A percentile compares a stretch with the other conserved stretches of the same genome.
phyloP scores from a whole-genome alignment of 2,113 vertebrate genomes.

The Melanerpes formicivorus region DNA sequence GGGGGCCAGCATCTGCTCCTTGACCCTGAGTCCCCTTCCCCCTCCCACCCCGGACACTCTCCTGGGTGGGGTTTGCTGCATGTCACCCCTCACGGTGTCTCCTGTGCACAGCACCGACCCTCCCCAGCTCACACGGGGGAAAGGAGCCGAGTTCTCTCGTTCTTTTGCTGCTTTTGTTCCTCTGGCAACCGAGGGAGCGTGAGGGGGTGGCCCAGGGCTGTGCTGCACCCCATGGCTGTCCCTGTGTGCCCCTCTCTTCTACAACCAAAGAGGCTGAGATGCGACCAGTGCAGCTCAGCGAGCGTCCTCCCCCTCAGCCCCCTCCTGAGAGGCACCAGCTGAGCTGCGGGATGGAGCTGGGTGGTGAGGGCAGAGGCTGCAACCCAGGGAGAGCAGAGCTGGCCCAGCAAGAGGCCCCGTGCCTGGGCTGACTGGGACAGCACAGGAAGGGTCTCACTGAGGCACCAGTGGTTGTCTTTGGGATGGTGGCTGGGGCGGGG shows the following conservation, averaged over 20 bases:
- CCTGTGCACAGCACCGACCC: not conserved
- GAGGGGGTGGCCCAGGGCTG: not conserved
- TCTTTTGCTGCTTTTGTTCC: not conserved
- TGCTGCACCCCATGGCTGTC: accelerated
- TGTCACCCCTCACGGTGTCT: not conserved
- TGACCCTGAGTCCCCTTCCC: not conserved
- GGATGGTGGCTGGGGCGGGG: not conserved
- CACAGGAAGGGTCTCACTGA: accelerated
- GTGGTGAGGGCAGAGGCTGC: accelerated
- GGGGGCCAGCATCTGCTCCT: not conserved
- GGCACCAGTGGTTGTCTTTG: not conserved
- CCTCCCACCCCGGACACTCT: accelerated
- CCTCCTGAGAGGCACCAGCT: not conserved
- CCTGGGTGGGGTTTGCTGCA: not conserved
- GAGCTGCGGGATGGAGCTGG: not conserved
- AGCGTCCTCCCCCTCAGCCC: not conserved
- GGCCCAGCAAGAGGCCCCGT: not conserved
- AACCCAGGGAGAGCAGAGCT: not conserved
- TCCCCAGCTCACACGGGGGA: not conserved
- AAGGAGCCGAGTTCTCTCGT: accelerated
- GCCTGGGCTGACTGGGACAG: not conserved
- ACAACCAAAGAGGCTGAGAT: constrained; percentile 38
- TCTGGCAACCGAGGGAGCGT: not conserved
- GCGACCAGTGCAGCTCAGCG: not conserved
- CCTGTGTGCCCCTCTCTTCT: not conserved